Evolutionary conservation across 2,113 vertebrate species (phyloP).

Genomic region (Pterocles gutturalis): DNA sequence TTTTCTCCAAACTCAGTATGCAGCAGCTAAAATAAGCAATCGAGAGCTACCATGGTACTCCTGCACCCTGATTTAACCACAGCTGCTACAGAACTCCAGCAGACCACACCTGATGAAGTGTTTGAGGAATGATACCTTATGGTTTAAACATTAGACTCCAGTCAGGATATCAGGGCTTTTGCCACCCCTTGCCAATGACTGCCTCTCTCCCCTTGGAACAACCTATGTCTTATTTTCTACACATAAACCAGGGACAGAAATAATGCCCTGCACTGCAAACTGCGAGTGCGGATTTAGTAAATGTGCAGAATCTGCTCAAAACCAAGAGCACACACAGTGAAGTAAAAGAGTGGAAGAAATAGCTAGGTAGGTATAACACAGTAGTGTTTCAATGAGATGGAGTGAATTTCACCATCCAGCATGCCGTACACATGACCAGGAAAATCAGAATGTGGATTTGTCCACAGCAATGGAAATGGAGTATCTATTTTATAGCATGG

Average conservation of each 20-base stretch:
- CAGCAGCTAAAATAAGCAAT: background rate
- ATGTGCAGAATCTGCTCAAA: background rate
- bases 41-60: background rate
- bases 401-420: background rate
- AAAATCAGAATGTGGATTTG: background rate
- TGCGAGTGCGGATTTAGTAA: background rate
- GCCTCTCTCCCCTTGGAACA: background rate
- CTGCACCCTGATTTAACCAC: background rate
- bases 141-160: background rate
- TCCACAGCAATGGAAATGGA: background rate
- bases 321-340: background rate
- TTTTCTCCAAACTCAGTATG: background rate
- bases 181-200: background rate
- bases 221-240: background rate
- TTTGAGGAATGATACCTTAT: background rate
- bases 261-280: background rate
- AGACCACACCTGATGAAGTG: background rate
- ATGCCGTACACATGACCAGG: rapidly evolving
- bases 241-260: background rate
- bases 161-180: background rate
- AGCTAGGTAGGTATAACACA: background rate
- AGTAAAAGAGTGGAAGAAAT: background rate
- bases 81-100: background rate
- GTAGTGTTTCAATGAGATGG: background rate
- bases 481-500: background rate